phyloP scores from a whole-genome alignment of 2,113 vertebrate genomes.

The Thymallus thymallus region DNA sequence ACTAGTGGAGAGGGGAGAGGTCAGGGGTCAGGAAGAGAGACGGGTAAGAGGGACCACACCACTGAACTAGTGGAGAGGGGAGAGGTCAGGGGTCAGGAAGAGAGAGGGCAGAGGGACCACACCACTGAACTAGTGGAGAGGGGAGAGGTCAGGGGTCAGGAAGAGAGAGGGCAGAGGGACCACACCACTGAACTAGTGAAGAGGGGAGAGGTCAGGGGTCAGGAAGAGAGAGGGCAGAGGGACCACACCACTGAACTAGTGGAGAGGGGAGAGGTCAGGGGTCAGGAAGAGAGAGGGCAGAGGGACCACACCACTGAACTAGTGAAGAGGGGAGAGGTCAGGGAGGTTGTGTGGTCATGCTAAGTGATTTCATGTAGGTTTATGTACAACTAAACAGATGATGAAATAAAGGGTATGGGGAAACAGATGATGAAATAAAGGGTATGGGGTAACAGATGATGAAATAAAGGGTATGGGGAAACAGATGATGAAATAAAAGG shows the following conservation, averaged over 20 bases:
- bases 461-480: too few relatives aligned
- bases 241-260: conserved; percentile 82
- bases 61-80: conserved; percentile 71
- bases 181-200: conserved; percentile 79
- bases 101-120: conserved; percentile 69
- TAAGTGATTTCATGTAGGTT: too few relatives aligned
- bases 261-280: conserved; percentile 16
- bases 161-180: conserved; percentile 70
- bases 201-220: conserved; percentile 10
- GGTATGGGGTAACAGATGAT: too few relatives aligned
- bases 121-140: conserved; percentile 76
- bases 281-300: conserved; percentile 22
- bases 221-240: conserved; percentile 62
- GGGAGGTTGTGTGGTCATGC: background rate
- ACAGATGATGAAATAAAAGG: too few relatives aligned
- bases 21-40: conserved; percentile 23
- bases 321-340: too few relatives aligned
- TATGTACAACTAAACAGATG: too few relatives aligned
- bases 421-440: background rate
- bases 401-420: background rate
- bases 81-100: conserved; percentile 3
- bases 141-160: conserved; percentile 5
- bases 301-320: conserved; percentile 85
- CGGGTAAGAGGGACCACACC: conserved; percentile 81
- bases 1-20: conserved; percentile 56